Evolutionary conservation across 1,140 invertebrate species (phyloP).

Genomic region (Drosophila lini): DNA sequence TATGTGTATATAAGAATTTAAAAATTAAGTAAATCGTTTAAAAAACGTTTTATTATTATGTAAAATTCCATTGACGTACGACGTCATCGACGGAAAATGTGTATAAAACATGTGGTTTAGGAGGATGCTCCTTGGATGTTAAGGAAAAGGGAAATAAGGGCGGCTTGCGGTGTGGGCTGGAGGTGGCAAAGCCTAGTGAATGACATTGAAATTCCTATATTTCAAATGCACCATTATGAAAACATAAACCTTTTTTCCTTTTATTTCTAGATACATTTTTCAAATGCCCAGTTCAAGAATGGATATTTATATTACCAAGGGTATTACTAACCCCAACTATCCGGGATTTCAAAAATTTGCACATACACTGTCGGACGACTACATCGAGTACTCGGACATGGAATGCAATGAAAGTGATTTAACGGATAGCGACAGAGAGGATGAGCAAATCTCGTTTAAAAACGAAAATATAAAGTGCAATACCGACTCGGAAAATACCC

Average conservation of each 20-base stretch:
- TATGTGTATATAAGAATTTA: not conserved
- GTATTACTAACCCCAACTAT: conserved; percentile 92
- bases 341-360: conserved; percentile 88
- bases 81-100: not conserved
- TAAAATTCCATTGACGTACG: not conserved
- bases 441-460: conserved; percentile 18
- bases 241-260: not conserved
- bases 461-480: not conserved
- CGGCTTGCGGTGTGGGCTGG: too few relatives aligned
- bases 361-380: conserved; percentile 77
- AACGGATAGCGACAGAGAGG: conserved; percentile 42
- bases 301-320: conserved; percentile 84
- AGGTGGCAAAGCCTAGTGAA: not conserved
- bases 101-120: not conserved
- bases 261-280: not conserved
- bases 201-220: conserved; percentile 3
- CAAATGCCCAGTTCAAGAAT: conserved; percentile 40
- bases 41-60: not conserved
- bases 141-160: not conserved
- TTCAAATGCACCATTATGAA: not conserved
- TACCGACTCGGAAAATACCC: not conserved
- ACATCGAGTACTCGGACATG: conserved; percentile 51
- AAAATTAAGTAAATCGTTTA: not conserved
- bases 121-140: not conserved
- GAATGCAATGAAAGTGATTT: conserved; percentile 56